A percentile compares a stretch with the other conserved stretches of the same genome.
phyloP scores from a whole-genome alignment of 2,888 invertebrate species.

The Eutolmus rufibarbis region DNA sequence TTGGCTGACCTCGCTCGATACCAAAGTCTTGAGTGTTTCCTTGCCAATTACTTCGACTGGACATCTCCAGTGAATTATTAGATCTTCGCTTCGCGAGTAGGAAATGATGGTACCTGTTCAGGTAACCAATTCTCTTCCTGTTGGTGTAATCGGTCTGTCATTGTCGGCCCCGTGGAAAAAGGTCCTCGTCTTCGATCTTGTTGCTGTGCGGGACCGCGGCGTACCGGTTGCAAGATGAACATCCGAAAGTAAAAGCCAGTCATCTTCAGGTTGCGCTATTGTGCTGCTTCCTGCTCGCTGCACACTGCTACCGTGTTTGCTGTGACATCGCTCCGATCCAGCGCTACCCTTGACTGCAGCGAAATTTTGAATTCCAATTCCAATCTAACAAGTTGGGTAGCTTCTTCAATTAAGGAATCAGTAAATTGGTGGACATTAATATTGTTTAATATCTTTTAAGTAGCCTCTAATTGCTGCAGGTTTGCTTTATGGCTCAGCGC shows the following conservation, averaged over 20 bases:
- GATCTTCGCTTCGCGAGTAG: constrained; percentile 4
- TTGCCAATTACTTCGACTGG: constrained; percentile 18
- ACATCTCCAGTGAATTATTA: constrained; percentile 27
- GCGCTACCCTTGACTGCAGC: background rate
- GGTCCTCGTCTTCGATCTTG: background rate
- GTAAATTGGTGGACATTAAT: background rate
- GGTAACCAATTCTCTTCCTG: constrained; percentile 11
- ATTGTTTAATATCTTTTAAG: background rate
- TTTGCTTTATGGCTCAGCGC: background rate
- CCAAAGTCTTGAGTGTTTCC: background rate
- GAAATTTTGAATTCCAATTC: background rate
- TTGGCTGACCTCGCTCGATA: constrained; percentile 14
- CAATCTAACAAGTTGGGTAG: background rate
- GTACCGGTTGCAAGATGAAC: background rate
- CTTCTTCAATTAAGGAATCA: background rate
- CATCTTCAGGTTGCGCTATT: constrained; percentile 18
- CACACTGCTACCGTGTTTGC: background rate
- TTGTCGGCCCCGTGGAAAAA: background rate
- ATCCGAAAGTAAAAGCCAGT: constrained; percentile 31
- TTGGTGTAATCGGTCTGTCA: background rate
- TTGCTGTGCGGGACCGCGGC: background rate
- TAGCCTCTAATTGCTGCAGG: background rate
- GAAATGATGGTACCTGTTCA: constrained; percentile 15
- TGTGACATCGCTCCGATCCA: background rate
- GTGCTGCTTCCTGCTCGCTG: constrained; percentile 13